A percentile compares a stretch with the other conserved stretches of the same genome.
phyloP scores from a whole-genome alignment of 2,888 invertebrate genomes.

The Dione vanillae region DNA sequence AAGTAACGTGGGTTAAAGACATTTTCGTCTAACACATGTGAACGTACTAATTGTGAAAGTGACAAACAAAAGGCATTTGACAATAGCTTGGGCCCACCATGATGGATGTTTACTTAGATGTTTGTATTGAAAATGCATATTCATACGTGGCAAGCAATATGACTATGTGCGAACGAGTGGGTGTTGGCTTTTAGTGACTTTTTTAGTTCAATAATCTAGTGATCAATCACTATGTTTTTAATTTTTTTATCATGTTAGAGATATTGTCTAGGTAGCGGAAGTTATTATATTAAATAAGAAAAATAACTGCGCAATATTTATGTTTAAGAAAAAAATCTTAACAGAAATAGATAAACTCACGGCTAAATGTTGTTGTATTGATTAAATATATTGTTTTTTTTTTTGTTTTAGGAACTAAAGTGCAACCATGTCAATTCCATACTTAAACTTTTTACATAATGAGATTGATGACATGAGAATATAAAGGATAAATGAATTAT shows the following conservation, averaged over 20 bases:
- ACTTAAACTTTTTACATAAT: not conserved
- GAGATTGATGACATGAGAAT: slow-evolving; percentile 12
- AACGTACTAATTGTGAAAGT: slow-evolving; percentile 73
- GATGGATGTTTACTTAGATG: slow-evolving; percentile 41
- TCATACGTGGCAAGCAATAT: slow-evolving; percentile 3
- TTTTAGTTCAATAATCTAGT: not conserved
- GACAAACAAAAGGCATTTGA: slow-evolving; percentile 65
- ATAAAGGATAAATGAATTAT: not conserved
- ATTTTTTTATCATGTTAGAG: no score
- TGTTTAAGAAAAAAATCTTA: no score
- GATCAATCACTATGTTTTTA: no score
- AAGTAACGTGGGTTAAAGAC: slow-evolving; percentile 23
- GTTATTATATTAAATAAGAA: not conserved
- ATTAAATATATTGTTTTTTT: no score
- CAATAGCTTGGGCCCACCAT: slow-evolving; percentile 44
- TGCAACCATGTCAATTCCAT: slow-evolving; percentile 2
- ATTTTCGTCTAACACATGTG: slow-evolving; percentile 48
- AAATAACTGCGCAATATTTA: no score
- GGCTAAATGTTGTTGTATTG: no score
- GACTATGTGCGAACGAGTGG: not conserved
- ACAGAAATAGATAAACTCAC: no score
- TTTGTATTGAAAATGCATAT: slow-evolving; percentile 20
- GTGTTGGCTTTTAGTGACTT: not conserved
- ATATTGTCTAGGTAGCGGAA: not conserved
- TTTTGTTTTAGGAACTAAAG: slow-evolving; percentile 20